Percentiles rank a stretch among this genome's conserved stretches.
These are phyloP conservation scores for Hippopotamyrus pictus DNA, from an alignment of 2,797 vertebrate genomes.

Conservation along the genomic window DNA sequence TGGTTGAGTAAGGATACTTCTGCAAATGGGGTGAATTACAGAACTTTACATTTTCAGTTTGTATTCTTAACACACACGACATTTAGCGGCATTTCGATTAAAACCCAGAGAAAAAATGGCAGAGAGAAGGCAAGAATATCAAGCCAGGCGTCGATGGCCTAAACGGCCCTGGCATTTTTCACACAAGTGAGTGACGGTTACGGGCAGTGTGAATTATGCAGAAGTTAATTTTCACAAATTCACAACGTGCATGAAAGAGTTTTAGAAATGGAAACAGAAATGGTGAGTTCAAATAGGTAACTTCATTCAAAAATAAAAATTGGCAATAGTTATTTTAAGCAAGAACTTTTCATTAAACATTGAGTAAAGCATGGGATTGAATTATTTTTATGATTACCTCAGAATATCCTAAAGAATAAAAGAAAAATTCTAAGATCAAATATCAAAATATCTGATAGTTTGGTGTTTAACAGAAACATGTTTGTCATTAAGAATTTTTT, in stretches of 20 bases:
- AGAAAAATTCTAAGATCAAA: background rate
- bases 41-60: background rate
- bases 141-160: background rate
- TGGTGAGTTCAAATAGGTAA: background rate
- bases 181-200: background rate
- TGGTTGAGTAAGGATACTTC: background rate
- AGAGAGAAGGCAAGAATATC: background rate
- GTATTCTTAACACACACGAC: slow-evolving; percentile 4
- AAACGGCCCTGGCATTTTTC: background rate
- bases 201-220: background rate
- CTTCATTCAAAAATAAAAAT: background rate
- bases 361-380: background rate
- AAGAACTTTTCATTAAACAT: background rate
- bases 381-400: background rate
- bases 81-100: background rate
- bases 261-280: background rate
- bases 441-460: background rate
- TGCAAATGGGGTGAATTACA: background rate
- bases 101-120: background rate
- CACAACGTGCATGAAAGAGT: background rate
- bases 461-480: background rate
- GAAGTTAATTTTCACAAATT: background rate
- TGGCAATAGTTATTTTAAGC: background rate
- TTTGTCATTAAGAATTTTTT: background rate
- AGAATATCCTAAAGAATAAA: background rate